A percentile compares a stretch with the other conserved stretches of the same genome.
Evolutionary conservation across 2,113 vertebrate species (phyloP).

Genomic region (Phaetusa simplex): DNA sequence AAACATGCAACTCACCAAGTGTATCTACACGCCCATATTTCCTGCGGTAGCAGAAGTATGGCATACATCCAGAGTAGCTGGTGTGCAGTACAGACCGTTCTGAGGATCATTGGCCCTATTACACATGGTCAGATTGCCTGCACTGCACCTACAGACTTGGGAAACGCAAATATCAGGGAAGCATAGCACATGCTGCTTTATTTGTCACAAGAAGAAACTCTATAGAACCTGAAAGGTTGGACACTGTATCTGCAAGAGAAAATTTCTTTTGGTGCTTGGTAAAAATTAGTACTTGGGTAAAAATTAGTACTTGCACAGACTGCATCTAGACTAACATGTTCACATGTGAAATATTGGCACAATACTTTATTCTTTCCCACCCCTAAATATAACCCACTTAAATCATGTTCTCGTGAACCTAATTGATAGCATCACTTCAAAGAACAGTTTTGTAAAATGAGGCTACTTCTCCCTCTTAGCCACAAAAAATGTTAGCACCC

Average conservation of each 20-base stretch:
- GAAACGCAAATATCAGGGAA: neutral
- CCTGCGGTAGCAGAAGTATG: neutral
- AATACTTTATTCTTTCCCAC: neutral
- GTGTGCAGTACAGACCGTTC: neutral
- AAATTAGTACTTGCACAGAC: neutral
- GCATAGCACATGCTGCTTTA: neutral
- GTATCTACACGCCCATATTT: neutral
- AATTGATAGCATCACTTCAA: neutral
- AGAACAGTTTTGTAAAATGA: neutral
- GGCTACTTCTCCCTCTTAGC: neutral
- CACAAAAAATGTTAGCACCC: neutral
- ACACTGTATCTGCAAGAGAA: neutral
- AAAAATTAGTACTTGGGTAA: neutral
- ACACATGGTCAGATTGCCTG: neutral
- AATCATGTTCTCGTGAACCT: neutral
- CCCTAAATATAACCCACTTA: neutral
- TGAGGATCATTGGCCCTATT: accelerated
- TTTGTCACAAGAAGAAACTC: neutral
- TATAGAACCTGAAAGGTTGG: neutral
- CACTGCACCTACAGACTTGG: neutral
- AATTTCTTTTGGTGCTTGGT: neutral
- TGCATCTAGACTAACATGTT: neutral
- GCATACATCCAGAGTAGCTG: neutral
- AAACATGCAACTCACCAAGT: neutral
- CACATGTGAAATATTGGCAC: neutral